phyloP scores from a whole-genome alignment of 2,888 invertebrate genomes.

The Villa cingulata region DNA sequence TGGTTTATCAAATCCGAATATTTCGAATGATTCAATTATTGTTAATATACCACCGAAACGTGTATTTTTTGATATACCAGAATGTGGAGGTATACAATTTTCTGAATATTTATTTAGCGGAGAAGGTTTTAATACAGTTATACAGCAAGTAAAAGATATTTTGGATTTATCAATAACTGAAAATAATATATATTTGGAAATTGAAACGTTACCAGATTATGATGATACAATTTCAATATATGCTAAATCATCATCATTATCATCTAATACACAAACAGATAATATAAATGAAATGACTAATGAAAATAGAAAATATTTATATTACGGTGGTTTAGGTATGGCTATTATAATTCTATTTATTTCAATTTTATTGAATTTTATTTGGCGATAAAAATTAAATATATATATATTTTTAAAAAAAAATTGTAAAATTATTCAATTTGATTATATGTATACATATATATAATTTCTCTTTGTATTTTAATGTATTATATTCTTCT shows the following conservation, averaged over 20 bases:
- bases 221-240: slow-evolving; percentile 38
- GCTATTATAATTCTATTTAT: slow-evolving; percentile 48
- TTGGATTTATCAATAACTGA: slow-evolving; percentile 62
- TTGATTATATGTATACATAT: too few relatives aligned
- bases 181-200: slow-evolving; percentile 53
- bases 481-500: too few relatives aligned
- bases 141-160: slow-evolving; percentile 67
- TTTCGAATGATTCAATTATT: slow-evolving; percentile 33
- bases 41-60: slow-evolving; percentile 83
- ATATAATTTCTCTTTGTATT: too few relatives aligned
- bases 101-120: slow-evolving; percentile 88
- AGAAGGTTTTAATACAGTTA: slow-evolving; percentile 61
- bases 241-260: neutral
- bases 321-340: slow-evolving; percentile 41
- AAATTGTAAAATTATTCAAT: too few relatives aligned
- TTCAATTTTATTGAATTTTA: slow-evolving; percentile 47
- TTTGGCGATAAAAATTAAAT: slow-evolving; percentile 2
- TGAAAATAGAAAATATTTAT: slow-evolving; percentile 17
- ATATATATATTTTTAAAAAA: too few relatives aligned
- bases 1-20: slow-evolving; percentile 50
- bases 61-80: slow-evolving; percentile 60
- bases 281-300: neutral
- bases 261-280: neutral
- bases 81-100: slow-evolving; percentile 47
- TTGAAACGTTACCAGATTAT: slow-evolving; percentile 66